phyloP scores from a whole-genome alignment of 2,888 invertebrate species.

The Sphinx pinastri region DNA sequence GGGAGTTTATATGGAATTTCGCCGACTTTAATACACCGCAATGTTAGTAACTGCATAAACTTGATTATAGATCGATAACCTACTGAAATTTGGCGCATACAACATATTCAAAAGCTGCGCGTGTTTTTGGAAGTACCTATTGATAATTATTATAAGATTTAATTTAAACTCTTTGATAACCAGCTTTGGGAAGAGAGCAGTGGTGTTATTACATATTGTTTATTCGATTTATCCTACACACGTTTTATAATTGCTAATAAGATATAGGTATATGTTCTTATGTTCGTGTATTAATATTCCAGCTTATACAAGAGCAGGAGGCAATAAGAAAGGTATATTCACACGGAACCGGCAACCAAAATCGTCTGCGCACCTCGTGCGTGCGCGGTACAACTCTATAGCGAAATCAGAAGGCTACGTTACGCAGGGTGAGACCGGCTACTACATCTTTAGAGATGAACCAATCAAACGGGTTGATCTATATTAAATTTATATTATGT shows the following conservation, averaged over 20 bases:
- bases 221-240: too few relatives aligned
- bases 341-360: background rate
- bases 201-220: too few relatives aligned
- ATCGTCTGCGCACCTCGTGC: background rate
- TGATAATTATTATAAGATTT: too few relatives aligned
- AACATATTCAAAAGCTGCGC: too few relatives aligned
- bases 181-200: too few relatives aligned
- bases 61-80: too few relatives aligned
- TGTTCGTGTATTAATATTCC: background rate
- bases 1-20: constrained; percentile 99
- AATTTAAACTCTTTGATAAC: too few relatives aligned
- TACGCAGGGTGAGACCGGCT: background rate
- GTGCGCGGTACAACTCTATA: background rate
- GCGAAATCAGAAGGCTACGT: constrained; percentile 5
- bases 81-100: too few relatives aligned
- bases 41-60: constrained; percentile 78
- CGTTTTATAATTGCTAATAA: background rate
- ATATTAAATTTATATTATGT: background rate
- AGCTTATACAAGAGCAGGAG: background rate
- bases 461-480: background rate
- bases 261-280: background rate
- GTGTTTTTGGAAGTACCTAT: too few relatives aligned
- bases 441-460: background rate
- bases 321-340: constrained; percentile 4
- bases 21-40: constrained; percentile 98